These are phyloP conservation scores for Mesopsocus fuscifrons DNA, from an alignment of 2,888 invertebrate genomes.

Conservation along the genomic window DNA sequence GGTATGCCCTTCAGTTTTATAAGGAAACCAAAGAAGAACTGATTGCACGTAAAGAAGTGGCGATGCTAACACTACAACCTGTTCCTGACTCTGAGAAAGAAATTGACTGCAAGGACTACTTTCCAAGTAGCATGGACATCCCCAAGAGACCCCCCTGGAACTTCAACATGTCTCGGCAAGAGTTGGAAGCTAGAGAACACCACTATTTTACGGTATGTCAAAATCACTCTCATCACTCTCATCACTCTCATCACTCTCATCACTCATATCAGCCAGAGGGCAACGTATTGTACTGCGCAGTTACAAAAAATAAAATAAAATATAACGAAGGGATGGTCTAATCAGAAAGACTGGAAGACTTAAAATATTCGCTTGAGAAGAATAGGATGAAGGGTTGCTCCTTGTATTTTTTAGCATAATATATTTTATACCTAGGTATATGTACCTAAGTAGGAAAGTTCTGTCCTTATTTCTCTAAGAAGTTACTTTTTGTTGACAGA, in stretches of 20 bases:
- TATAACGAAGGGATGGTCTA: too few species aligned
- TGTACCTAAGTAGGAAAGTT: too few species aligned
- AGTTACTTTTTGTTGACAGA: constrained; percentile 34
- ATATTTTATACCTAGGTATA: too few species aligned
- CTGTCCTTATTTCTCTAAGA: too few species aligned
- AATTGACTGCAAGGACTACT: constrained; percentile 44
- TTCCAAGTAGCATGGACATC: constrained; percentile 47
- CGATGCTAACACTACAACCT: constrained; percentile 33
- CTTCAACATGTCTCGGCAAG: constrained; percentile 46
- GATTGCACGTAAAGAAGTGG: constrained; percentile 43
- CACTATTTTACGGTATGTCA: constrained; percentile 52
- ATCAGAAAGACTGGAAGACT: too few species aligned
- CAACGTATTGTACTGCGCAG: too few species aligned
- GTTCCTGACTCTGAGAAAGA: constrained; percentile 43
- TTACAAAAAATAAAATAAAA: too few species aligned
- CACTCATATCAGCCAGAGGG: too few species aligned
- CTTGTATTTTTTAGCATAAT: too few species aligned
- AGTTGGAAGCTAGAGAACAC: constrained; percentile 61
- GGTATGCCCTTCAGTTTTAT: constrained; percentile 66
- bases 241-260: not conserved
- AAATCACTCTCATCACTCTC: not conserved
- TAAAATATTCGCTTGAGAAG: too few species aligned
- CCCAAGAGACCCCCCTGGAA: constrained; percentile 78
- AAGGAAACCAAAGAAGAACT: constrained; percentile 60
- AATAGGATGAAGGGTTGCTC: too few species aligned